Evolutionary conservation across 2,113 vertebrate genomes (phyloP), one percentile per base, ranked within the genome.

Genomic region (Varanus salvator): DNA sequence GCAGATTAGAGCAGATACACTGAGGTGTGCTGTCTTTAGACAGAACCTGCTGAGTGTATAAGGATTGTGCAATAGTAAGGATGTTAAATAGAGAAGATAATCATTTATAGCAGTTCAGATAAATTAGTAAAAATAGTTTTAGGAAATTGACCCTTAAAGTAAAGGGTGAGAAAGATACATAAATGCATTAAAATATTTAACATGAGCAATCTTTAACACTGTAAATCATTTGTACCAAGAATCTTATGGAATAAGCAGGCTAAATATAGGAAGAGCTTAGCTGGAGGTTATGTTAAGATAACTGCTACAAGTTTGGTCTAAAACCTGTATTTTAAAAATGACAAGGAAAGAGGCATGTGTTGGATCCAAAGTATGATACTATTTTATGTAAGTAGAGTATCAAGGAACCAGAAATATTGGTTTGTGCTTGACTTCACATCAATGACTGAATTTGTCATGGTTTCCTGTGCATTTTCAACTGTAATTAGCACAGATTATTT

Each of bases 401-500:
- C 90, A 57, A 54, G 91, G 94, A 86, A 23, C 1, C 44, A 89
- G 54, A 87, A 3, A 84, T 17, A 81, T 86, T 27, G 88, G 87
- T 86, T 92, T 27, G 80, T 90, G 48, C 44, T 68, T 92, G 0
- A 84, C 89, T 93, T 92, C 72, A 88, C 15, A 44, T 48, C 25
- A 34, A 5, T 50, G 25, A 64, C 4, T 77, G 21, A 44, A 77
- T 78, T 81, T 57, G 68, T 50, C 38, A 69, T 68, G 14, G 38
- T 84, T 25, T 48, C 38, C 64, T 84, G 82, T 81, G 80, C 29
- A 57, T 34, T 69, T 27, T 48, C 12, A 44, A 84, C 12, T 68
- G 82, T 25, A 68, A 44, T 68, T 84, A 44, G 27, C 9, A 44
- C 21, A 52, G n/a, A 6, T 86, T 75, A 25, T 66, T 66, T 87